Base-by-base conservation (phyloP, 2,888 invertebrate species). In the Polietes domitor region DNA sequence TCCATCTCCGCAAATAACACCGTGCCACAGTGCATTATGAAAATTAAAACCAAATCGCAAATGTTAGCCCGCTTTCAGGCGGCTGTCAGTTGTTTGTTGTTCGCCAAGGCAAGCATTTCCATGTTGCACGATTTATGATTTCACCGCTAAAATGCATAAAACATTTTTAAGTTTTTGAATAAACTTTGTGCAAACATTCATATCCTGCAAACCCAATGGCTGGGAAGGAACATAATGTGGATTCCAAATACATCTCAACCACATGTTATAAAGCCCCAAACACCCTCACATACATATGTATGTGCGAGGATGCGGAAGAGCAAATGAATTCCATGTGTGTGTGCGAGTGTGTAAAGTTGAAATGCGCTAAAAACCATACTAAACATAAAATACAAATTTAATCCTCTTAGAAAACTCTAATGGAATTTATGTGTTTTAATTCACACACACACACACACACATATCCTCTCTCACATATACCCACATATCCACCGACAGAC, bases 341-440 rank as follows among this genome's bases (percentile, higher is more conserved):
- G 26, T 77, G 26, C 55, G 73, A 77, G 71, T 74, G 58, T 43
- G 55, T 65, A 77, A 83, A 83, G 76, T 81, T 77, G 74, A 79
- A 50, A 78, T 78, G 76, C 81, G 72, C 68, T 79, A 78, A 81
- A 80, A 84, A 58, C 78, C 78, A 53, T 81, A 78, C 78, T 78
- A 84, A 84, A 84, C 78, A 81, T 84, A 81, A 81, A 79, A 76
- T 84, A 81, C 81, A 81, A 84, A 65, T 81, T 79, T 84, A 84
- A 84, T 84, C 84, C 85, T 85, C 82, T 85, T 85, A 77, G 74
- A 79, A 85, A 85, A 82, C 77, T 77, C 82, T 85, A 82, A 82
- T 82, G 85, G 85, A 85, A 85, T 82, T 85, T 85, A 82, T 85
- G 85, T 85, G 82, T 82, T 85, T 77, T 82, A 82, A 82, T 70